Conservation (phyloP, 1,140 invertebrate species). For the Megalopta genalis region DNA sequence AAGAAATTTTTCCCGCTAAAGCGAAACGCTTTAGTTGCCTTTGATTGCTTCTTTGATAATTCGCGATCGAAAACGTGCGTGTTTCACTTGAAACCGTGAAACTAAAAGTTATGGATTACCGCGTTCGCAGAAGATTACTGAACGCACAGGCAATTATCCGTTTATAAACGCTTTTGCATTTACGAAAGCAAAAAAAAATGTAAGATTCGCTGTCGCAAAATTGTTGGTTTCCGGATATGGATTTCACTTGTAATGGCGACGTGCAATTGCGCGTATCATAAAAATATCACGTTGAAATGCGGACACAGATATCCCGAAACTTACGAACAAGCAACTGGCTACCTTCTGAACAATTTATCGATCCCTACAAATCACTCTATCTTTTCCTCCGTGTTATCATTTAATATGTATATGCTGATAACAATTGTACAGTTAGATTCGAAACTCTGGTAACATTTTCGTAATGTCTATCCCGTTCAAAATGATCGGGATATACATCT, state of each 20-base stretch:
- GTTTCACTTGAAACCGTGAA: too few relatives aligned
- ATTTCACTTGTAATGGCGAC: background rate
- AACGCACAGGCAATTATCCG: background rate
- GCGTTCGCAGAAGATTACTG: background rate
- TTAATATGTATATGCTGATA: slow-evolving; percentile 16
- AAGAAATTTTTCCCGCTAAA: background rate
- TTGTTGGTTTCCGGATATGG: background rate
- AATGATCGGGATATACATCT: too few relatives aligned
- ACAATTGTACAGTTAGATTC: slow-evolving; percentile 11
- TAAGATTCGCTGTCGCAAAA: background rate
- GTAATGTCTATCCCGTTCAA: background rate
- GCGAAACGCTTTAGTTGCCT: background rate
- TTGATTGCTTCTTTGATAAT: background rate
- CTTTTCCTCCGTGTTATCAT: slow-evolving; percentile 21
- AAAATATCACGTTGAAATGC: background rate
- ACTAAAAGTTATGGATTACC: background rate
- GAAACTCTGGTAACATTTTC: background rate
- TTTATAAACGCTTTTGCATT: background rate
- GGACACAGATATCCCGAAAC: slow-evolving; percentile 17
- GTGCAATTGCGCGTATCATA: background rate
- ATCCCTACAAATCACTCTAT: background rate
- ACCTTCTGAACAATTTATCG: slow-evolving; percentile 19
- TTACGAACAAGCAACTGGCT: background rate
- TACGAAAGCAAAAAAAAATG: background rate
- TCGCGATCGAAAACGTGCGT: too few relatives aligned